Conservation (phyloP, 2,888 invertebrate genomes). For the Gortyna flavago region DNA sequence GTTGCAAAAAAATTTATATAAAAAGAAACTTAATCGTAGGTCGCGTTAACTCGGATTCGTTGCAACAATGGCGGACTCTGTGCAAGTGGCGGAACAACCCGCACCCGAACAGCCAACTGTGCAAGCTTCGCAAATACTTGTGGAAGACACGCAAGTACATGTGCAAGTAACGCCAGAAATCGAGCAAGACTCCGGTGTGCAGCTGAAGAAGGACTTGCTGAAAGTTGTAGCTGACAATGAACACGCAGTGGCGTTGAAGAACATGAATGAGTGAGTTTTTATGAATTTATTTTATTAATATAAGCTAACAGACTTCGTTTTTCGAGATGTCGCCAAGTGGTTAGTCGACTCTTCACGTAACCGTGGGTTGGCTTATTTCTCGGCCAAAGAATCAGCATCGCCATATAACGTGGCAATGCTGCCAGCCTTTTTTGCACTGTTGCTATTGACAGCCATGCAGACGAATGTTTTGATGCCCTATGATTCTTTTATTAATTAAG, state of each 20-base stretch:
- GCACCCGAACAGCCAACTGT: conserved; percentile 26
- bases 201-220: conserved; percentile 49
- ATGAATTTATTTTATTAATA: not conserved
- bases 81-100: conserved; percentile 76
- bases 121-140: conserved; percentile 43
- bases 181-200: conserved; percentile 53
- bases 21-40: conserved; percentile 67
- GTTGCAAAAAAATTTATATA: conserved; percentile 56
- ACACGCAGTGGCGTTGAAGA: conserved; percentile 10
- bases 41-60: conserved; percentile 62
- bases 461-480: not conserved
- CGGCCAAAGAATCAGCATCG: not conserved
- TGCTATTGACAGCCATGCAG: not conserved
- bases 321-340: not conserved
- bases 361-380: not conserved
- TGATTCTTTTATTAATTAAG: not conserved
- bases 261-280: conserved; percentile 51
- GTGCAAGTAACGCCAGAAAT: conserved; percentile 34
- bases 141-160: conserved; percentile 63
- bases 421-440: not conserved
- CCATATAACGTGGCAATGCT: not conserved
- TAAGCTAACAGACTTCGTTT: not conserved
- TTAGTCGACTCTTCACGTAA: not conserved
- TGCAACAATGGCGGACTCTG: conserved; percentile 80
- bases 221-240: conserved; percentile 53